Evolutionary conservation across 2,797 vertebrate genomes (phyloP), one percentile per base, ranked within the genome.

Genomic region (Anabas testudineus): DNA sequence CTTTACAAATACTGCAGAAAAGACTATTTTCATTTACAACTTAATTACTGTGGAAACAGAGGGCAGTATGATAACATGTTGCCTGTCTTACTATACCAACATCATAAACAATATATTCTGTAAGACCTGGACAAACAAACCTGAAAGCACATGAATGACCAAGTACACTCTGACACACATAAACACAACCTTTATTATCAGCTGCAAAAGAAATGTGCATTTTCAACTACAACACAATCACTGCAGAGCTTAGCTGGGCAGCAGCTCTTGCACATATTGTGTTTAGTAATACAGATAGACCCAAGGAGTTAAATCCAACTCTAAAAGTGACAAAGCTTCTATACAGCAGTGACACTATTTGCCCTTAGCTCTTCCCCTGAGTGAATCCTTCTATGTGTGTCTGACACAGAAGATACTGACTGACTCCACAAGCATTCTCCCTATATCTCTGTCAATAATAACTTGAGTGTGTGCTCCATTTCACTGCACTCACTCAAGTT

Each of bases 291-390:
- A 49, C 66, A 71, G 51, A 68, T 51, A 66, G 22, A 67, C 62
- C 74, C 51, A 28, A 66, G 68, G 74, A 71, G 62, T 71, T 49
- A 67, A 74, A 70, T 61, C 30, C n/a, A n/a, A n/a, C n/a, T 82
- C 82, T 41, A 63, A 67, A 10, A 77, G 18, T 6, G 22, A 54
- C 32, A 46, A n/a, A 22, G 51, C 53, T 41, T 56, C 66, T 26
- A 32, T 37, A 6, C 28, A 7, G 60, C 45, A 56, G 43, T 75
- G 68, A 81, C 3, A 42, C 52, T 61, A 62, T 76, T 53, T 66
- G 63, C 36, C 71, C 77, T 78, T 81, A 62, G 67, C 51, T 77
- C 55, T 67, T 55, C 72, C 81, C 74, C 64, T 21, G 21, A 77
- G 67, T 63, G 48, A 60, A 2, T 42, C 37, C 24, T 15, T 46